A percentile compares a stretch with the other conserved stretches of the same genome.
Evolutionary conservation across 2,888 invertebrate genomes (phyloP).

Genomic region (Bugula neritina): DNA sequence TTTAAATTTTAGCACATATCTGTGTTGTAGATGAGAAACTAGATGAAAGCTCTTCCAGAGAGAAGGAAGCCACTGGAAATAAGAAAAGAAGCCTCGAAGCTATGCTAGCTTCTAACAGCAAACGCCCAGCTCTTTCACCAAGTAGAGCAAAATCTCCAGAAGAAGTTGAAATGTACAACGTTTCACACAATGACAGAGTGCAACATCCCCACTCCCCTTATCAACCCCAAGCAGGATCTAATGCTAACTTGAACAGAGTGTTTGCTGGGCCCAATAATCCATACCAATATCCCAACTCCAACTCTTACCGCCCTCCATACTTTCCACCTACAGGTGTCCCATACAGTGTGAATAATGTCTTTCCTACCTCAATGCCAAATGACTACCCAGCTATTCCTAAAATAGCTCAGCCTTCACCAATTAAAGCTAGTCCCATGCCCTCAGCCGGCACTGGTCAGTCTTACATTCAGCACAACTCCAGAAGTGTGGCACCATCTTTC

Average conservation of each 20-base stretch:
- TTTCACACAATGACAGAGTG: neutral
- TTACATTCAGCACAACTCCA: neutral
- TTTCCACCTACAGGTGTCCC: neutral
- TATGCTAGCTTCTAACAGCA: constrained; percentile 3
- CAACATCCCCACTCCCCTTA: neutral
- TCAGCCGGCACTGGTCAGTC: neutral
- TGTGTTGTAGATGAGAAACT: neutral
- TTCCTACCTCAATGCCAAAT: neutral
- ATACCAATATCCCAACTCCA: neutral
- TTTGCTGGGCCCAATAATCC: neutral
- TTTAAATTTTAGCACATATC: too few species aligned
- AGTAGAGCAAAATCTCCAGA: constrained; percentile 15
- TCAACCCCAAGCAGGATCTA: neutral
- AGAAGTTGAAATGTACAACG: neutral
- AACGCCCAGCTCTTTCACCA: neutral
- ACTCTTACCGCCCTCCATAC: neutral
- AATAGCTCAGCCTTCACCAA: neutral
- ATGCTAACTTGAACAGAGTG: neutral
- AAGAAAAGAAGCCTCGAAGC: constrained; percentile 23
- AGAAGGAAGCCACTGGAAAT: neutral
- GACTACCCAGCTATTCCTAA: neutral
- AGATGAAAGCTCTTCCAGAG: neutral
- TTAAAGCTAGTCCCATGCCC: neutral
- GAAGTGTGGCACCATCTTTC: neutral
- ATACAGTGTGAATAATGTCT: neutral